Evolutionary conservation across 2,888 invertebrate species (phyloP).

Genomic region (Sicus ferrugineus): DNA sequence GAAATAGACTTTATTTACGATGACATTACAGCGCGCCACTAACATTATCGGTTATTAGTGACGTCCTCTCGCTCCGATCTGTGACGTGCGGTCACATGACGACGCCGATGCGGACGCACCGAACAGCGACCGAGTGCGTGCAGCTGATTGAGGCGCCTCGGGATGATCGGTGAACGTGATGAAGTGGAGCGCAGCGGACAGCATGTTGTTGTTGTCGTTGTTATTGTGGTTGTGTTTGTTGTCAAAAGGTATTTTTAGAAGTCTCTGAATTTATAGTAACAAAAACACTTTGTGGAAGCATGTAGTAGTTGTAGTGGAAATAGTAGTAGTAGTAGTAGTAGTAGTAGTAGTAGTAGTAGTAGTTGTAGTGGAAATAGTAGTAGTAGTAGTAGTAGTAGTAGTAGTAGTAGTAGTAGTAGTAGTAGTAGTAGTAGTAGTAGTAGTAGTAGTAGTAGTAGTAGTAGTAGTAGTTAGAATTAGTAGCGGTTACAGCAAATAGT

Average conservation of each 20-base stretch:
- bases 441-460: not conserved
- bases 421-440: not conserved
- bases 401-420: not conserved
- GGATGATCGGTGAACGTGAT: not conserved
- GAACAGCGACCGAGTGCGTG: not conserved
- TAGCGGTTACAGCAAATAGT: not conserved
- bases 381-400: not conserved
- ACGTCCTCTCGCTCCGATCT: conserved; percentile 13
- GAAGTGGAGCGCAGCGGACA: not conserved
- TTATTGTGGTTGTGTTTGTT: not conserved
- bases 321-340: not conserved
- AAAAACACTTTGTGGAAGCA: no score
- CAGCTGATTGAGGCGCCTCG: not conserved
- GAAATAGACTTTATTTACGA: conserved; percentile 9
- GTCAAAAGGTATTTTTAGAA: no score
- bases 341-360: not conserved
- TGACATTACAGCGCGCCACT: not conserved
- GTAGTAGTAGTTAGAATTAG: not conserved
- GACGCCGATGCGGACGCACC: not conserved
- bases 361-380: not conserved
- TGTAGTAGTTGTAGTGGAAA: no score
- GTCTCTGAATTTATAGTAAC: no score
- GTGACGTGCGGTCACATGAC: not conserved
- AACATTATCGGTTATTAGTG: conserved; percentile 29
- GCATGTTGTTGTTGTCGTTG: conserved; percentile 7